phyloP scores from a whole-genome alignment of 35 echinoderm and acorn worm genomes.

The Strongylocentrotus purpuratus region DNA sequence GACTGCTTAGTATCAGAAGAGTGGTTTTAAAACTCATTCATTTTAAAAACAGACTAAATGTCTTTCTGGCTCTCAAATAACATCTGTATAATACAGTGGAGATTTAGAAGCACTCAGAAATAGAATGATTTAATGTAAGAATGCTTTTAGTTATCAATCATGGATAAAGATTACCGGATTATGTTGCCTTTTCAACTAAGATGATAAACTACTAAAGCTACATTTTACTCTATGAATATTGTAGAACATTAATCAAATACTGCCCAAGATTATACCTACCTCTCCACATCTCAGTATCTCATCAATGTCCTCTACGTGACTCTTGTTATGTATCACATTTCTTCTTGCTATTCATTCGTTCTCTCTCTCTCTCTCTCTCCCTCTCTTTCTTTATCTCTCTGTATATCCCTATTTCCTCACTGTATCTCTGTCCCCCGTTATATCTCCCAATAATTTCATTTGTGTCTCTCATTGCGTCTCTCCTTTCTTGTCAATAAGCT shows the following conservation, averaged over 20 bases:
- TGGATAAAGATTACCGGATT: background rate
- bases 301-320: background rate
- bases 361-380: background rate
- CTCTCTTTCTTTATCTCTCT: too few relatives aligned
- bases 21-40: too few relatives aligned
- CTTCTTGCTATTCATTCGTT: background rate
- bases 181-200: background rate
- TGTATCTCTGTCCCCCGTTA: too few relatives aligned
- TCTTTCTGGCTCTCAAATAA: too few relatives aligned
- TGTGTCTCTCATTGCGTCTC: too few relatives aligned
- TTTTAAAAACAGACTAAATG: too few relatives aligned
- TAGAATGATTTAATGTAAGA: background rate
- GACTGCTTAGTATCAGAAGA: background rate
- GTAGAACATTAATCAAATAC: background rate
- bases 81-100: too few relatives aligned
- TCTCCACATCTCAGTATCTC: background rate
- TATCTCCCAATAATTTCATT: background rate
- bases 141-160: background rate
- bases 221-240: background rate
- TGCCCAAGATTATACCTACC: background rate
- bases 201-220: background rate
- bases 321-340: background rate
- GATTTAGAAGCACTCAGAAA: background rate
- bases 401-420: too few relatives aligned
- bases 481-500: background rate